Conservation (phyloP, 2,113 vertebrate species). For the Grus americana region DNA sequence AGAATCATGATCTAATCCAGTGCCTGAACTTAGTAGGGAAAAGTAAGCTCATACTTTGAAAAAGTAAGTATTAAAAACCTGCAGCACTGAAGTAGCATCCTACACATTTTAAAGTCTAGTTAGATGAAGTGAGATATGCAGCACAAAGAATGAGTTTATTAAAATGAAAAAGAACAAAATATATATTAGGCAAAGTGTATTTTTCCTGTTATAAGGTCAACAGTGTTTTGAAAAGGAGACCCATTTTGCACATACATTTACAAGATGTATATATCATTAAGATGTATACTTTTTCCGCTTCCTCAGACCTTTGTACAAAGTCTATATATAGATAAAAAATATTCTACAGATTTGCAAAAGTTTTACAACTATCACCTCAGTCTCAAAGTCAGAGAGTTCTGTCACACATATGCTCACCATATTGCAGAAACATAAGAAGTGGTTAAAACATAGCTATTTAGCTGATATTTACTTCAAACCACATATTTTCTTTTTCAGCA, state of each 20-base stretch:
- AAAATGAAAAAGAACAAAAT: background rate
- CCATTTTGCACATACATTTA: background rate
- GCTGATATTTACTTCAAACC: background rate
- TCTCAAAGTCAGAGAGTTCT: background rate
- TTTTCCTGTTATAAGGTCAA: background rate
- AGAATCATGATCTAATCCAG: background rate
- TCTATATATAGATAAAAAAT: background rate
- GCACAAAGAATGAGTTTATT: background rate
- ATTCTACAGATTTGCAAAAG: background rate
- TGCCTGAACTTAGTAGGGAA: background rate
- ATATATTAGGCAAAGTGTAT: background rate
- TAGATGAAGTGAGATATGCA: background rate
- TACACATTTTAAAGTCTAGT: background rate
- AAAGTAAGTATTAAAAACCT: background rate
- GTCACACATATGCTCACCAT: background rate
- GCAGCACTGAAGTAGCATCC: background rate
- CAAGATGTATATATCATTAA: background rate
- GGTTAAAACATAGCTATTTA: background rate
- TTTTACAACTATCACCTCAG: background rate
- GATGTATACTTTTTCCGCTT: background rate
- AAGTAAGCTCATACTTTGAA: background rate
- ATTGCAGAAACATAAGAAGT: background rate
- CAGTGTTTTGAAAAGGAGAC: background rate
- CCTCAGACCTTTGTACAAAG: background rate
- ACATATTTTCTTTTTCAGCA: background rate